phyloP scores from a whole-genome alignment of 1,140 invertebrate species.

The Linepithema humile region DNA sequence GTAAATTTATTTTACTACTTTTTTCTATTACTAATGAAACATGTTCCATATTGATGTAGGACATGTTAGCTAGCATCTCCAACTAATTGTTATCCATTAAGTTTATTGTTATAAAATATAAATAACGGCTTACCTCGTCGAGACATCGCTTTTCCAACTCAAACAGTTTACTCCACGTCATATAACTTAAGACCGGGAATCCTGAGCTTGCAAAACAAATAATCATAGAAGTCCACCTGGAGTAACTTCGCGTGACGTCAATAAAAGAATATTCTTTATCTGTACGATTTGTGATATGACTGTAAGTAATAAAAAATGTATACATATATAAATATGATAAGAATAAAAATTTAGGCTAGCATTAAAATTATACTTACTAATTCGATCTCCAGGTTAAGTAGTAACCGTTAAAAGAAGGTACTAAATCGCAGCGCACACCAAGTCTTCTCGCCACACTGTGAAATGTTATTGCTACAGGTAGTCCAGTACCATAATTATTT shows the following conservation, averaged over 20 bases:
- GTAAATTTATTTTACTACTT: not conserved
- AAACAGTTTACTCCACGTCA: no score
- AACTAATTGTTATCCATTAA: conserved; percentile 20
- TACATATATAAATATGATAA: no score
- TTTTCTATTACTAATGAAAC: not conserved
- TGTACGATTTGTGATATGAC: no score
- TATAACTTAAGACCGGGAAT: no score
- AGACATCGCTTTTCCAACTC: no score
- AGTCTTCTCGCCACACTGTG: conserved; percentile 87
- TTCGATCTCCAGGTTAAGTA: conserved; percentile 87
- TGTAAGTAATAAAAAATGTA: not conserved
- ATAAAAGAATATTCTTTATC: no score
- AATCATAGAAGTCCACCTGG: conserved; percentile 83
- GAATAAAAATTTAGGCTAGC: not conserved
- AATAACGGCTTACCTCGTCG: conserved; percentile 74
- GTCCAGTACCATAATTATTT: conserved; percentile 86
- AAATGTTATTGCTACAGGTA: conserved; percentile 88
- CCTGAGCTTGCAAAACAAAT: conserved; percentile 68
- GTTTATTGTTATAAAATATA: not conserved
- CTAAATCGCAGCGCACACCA: conserved; percentile 86
- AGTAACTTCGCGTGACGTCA: conserved; percentile 85
- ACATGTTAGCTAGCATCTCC: conserved; percentile 80
- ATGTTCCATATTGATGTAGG: not conserved
- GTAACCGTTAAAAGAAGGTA: conserved; percentile 88
- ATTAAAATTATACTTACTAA: conserved; percentile 76